A percentile compares a stretch with the other conserved stretches of the same genome.
These are phyloP conservation scores for Calephelis perditalis DNA, from an alignment of 2,888 invertebrate genomes.

Conservation along the genomic window DNA sequence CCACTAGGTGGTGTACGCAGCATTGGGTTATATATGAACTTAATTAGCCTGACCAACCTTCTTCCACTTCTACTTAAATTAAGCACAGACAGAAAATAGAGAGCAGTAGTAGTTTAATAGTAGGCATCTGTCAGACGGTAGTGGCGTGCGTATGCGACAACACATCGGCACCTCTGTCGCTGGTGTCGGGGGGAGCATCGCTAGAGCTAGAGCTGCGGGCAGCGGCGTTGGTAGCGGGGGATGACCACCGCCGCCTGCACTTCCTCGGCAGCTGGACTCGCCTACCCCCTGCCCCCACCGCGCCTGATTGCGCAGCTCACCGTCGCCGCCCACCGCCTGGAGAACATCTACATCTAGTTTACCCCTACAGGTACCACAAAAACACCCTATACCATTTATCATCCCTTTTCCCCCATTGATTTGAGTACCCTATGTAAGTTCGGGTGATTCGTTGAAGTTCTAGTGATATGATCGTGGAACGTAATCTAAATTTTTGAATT, in stretches of 20 bases:
- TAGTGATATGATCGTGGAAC: too few relatives aligned
- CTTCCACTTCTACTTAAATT: too few relatives aligned
- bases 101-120: too few relatives aligned
- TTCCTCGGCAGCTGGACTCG: neutral
- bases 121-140: constrained; percentile 62
- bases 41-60: too few relatives aligned
- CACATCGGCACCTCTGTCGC: constrained; percentile 51
- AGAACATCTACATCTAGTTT: neutral
- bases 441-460: too few relatives aligned
- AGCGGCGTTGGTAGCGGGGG: neutral
- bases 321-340: neutral
- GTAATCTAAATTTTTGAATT: too few relatives aligned
- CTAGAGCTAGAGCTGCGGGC: constrained; percentile 66
- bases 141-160: constrained; percentile 91
- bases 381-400: too few relatives aligned
- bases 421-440: too few relatives aligned
- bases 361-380: neutral
- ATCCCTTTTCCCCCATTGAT: too few relatives aligned
- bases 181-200: constrained; percentile 55
- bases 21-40: too few relatives aligned
- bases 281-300: neutral
- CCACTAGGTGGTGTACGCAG: too few relatives aligned
- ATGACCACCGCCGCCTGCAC: neutral
- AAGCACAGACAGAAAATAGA: too few relatives aligned
- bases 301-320: neutral